phyloP scores from a whole-genome alignment of 1,140 invertebrate species.

The Lepidurus apus region DNA sequence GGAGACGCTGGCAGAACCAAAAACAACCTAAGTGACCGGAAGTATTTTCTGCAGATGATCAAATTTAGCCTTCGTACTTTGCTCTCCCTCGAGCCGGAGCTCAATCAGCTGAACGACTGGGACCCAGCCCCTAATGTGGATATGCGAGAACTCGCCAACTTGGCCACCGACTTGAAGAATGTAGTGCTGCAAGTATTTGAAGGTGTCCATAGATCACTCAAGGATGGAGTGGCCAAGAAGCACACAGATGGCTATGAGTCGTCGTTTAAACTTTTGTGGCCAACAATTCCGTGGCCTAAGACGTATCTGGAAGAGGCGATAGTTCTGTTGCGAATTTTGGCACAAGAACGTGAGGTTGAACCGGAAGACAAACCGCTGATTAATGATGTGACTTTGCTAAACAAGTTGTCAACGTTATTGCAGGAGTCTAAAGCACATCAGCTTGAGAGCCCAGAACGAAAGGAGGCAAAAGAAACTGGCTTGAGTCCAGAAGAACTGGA shows the following conservation, averaged over 20 bases:
- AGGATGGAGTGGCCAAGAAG: not conserved
- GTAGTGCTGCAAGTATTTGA: not conserved
- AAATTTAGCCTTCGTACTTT: not conserved
- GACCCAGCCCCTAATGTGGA: not conserved
- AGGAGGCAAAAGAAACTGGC: not conserved
- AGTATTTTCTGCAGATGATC: not conserved
- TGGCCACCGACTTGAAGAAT: not conserved
- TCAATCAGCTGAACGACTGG: not conserved
- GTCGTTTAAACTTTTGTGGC: constrained; percentile 4
- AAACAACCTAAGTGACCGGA: not conserved
- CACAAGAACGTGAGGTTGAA: not conserved
- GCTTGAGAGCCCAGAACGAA: not conserved
- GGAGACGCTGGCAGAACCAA: not conserved
- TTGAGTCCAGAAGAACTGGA: not conserved
- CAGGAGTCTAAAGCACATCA: not conserved
- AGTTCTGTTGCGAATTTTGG: not conserved
- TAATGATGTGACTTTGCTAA: not conserved
- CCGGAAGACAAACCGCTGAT: constrained; percentile 7
- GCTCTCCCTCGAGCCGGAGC: constrained; percentile 3
- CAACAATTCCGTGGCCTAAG: constrained; percentile 7
- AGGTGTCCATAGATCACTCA: not conserved
- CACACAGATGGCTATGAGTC: not conserved
- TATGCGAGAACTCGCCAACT: not conserved
- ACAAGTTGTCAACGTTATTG: not conserved
- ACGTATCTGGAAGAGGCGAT: not conserved